These are phyloP conservation scores for Drosophila lacertosa DNA, from an alignment of 1,140 invertebrate genomes.

Conservation along the genomic window DNA sequence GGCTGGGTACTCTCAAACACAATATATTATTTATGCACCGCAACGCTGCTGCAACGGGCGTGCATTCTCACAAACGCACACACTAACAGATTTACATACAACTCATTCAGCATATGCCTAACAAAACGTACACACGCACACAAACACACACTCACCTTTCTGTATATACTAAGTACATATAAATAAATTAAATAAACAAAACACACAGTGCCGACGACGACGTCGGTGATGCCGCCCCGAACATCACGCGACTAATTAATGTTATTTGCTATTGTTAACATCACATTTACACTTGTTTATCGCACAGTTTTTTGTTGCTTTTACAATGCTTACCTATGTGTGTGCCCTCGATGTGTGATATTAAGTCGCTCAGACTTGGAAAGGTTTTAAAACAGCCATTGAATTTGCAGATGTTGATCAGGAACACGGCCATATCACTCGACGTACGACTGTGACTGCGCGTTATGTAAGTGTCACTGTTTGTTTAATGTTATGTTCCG, in stretches of 20 bases:
- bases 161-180: constrained; percentile 39
- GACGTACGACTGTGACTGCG: constrained; percentile 79
- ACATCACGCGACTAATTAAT: constrained; percentile 73
- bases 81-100: constrained; percentile 16
- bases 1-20: constrained; percentile 45
- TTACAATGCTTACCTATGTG: constrained; percentile 90
- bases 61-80: constrained; percentile 26
- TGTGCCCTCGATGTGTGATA: constrained; percentile 93
- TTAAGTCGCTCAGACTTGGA: constrained; percentile 90
- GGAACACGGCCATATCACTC: constrained; percentile 92
- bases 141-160: constrained; percentile 10
- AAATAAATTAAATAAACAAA: constrained; percentile 82
- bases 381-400: constrained; percentile 92
- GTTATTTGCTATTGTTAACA: constrained; percentile 42
- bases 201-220: constrained; percentile 51
- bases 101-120: constrained; percentile 34
- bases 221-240: constrained; percentile 31
- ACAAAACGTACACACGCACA: constrained; percentile 7
- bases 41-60: constrained; percentile 16
- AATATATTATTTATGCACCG: constrained; percentile 52
- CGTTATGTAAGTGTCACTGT: constrained; percentile 56
- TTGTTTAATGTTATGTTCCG: constrained; percentile 39
- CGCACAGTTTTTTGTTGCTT: constrained; percentile 13
- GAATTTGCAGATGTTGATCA: constrained; percentile 94
- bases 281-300: constrained; percentile 32